Percentiles rank a stretch among this genome's conserved stretches.
Evolutionary conservation across 2,113 vertebrate genomes (phyloP).

Genomic region (Nestor notabilis): DNA sequence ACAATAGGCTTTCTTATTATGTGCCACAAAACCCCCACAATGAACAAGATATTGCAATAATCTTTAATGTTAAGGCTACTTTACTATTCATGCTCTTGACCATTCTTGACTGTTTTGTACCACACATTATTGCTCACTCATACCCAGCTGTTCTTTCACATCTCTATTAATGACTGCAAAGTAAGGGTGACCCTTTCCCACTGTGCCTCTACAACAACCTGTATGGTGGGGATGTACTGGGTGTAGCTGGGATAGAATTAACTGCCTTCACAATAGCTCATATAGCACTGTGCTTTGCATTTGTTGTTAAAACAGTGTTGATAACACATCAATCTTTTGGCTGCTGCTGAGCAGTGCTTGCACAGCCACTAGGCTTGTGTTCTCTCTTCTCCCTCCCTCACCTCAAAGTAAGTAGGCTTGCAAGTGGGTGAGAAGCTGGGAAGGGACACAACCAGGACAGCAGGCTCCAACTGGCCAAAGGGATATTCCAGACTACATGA

Average conservation of each 20-base stretch:
- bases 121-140: accelerated
- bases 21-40: background rate
- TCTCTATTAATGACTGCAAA: background rate
- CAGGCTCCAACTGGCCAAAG: background rate
- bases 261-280: background rate
- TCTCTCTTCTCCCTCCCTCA: background rate
- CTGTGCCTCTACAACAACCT: background rate
- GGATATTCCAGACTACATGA: background rate
- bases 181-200: background rate
- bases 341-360: background rate
- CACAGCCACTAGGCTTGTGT: background rate
- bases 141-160: background rate
- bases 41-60: background rate
- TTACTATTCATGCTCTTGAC: background rate
- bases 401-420: background rate
- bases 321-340: background rate
- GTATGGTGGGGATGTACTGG: background rate
- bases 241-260: background rate
- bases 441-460: background rate
- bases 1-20: background rate
- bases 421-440: background rate
- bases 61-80: background rate
- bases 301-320: background rate
- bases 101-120: background rate
- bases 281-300: background rate